These are phyloP conservation scores for Hipposideros larvatus DNA, from an alignment of 2,797 vertebrate genomes.

Conservation along the genomic window DNA sequence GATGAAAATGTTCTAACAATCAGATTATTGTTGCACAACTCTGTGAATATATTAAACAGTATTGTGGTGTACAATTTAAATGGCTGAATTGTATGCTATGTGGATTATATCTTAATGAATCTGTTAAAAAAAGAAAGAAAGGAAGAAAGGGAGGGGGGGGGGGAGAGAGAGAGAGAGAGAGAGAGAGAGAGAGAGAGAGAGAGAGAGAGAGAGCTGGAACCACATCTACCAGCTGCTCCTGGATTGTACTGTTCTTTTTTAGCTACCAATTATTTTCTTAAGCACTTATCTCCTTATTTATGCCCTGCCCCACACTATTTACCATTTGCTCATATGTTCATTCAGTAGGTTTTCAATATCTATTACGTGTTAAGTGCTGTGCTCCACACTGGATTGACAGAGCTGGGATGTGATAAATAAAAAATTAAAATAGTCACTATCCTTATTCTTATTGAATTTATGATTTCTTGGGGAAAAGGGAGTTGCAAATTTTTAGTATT, in stretches of 20 bases:
- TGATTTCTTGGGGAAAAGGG: neutral
- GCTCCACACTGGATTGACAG: neutral
- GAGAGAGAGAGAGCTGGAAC: neutral
- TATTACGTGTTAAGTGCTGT: neutral
- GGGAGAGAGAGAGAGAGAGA: accelerated
- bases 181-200: accelerated
- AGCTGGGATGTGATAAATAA: neutral
- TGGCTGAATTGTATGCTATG: neutral
- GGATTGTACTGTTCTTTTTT: neutral
- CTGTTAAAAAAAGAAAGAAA: neutral
- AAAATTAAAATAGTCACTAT: neutral
- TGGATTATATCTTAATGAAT: neutral
- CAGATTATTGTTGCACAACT: neutral
- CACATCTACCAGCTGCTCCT: neutral
- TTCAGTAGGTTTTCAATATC: neutral
- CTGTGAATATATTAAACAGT: neutral
- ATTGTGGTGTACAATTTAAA: neutral
- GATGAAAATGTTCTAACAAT: conserved; percentile 17
- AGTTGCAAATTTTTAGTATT: neutral
- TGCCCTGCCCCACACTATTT: neutral
- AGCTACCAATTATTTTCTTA: neutral
- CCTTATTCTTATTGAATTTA: neutral
- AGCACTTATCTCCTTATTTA: neutral
- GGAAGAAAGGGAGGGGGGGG: accelerated
- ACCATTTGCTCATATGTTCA: neutral